These are phyloP conservation scores for Tretioscincus oriximinensis DNA, from an alignment of 2,113 vertebrate genomes.

Conservation along the genomic window DNA sequence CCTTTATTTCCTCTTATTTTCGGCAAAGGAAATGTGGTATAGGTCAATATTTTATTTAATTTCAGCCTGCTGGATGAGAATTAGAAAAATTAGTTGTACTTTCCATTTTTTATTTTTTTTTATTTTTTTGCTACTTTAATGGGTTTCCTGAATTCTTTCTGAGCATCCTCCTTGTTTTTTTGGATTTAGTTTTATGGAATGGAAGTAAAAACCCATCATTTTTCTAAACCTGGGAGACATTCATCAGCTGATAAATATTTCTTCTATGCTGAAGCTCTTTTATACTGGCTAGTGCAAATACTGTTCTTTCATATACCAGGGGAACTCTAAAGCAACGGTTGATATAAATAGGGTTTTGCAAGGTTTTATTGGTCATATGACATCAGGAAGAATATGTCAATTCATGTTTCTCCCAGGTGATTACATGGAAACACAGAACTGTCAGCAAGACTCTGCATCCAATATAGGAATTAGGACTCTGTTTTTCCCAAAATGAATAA, in stretches of 20 bases:
- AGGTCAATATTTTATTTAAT: slow-evolving; percentile 30
- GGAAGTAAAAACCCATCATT: slow-evolving; percentile 40
- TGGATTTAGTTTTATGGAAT: slow-evolving; percentile 45
- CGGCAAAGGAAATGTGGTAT: slow-evolving; percentile 19
- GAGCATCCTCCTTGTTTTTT: slow-evolving; percentile 38
- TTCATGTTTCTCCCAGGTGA: slow-evolving; percentile 17
- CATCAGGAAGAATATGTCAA: slow-evolving; percentile 14
- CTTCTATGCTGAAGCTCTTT: slow-evolving; percentile 42
- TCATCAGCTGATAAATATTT: slow-evolving; percentile 45
- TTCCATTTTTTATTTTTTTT: neutral
- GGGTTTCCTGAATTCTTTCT: slow-evolving; percentile 41
- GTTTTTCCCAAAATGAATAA: slow-evolving; percentile 35
- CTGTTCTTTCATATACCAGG: slow-evolving; percentile 2
- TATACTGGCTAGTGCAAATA: neutral
- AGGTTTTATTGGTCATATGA: neutral
- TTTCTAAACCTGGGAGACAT: slow-evolving; percentile 42
- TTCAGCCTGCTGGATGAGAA: slow-evolving; percentile 24
- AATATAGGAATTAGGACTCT: slow-evolving; percentile 13
- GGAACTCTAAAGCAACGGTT: slow-evolving; percentile 17
- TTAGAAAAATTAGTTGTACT: slow-evolving; percentile 14
- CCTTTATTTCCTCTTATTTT: slow-evolving; percentile 41
- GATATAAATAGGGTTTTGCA: neutral
- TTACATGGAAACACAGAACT: slow-evolving; percentile 41
- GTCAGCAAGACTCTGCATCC: slow-evolving; percentile 25
- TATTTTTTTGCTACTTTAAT: slow-evolving; percentile 25